Conservation (phyloP, 2,113 vertebrate genomes). For the Laticauda colubrina region DNA sequence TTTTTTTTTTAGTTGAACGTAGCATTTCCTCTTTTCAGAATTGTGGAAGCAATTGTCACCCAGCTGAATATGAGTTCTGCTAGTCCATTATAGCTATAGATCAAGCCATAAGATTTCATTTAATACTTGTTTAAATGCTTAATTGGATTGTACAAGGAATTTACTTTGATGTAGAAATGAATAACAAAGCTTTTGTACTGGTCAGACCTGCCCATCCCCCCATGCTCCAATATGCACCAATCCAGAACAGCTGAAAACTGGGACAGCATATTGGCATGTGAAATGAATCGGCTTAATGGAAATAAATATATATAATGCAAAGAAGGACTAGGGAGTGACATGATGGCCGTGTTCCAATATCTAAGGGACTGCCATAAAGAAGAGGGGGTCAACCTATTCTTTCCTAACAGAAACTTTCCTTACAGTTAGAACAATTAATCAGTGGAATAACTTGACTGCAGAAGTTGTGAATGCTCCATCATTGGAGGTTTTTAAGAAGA, state of each 20-base stretch:
- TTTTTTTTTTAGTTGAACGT: not conserved
- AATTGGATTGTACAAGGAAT: not conserved
- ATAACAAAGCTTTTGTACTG: not conserved
- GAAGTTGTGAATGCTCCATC: too few relatives aligned
- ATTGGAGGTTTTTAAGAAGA: too few relatives aligned
- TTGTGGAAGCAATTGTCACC: not conserved
- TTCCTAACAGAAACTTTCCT: too few relatives aligned
- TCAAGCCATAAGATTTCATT: not conserved
- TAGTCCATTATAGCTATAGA: not conserved
- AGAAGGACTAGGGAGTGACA: too few relatives aligned
- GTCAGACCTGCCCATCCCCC: not conserved
- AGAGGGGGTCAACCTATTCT: too few relatives aligned
- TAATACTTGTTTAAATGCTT: conserved; percentile 1
- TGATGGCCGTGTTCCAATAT: too few relatives aligned
- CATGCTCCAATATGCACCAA: not conserved
- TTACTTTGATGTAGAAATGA: not conserved
- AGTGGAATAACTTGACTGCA: too few relatives aligned
- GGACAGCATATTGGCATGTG: not conserved
- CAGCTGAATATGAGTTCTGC: not conserved
- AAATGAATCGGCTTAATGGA: not conserved
- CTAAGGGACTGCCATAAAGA: too few relatives aligned
- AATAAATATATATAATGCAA: too few relatives aligned
- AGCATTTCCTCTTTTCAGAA: conserved; percentile 17
- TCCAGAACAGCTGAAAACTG: not conserved
- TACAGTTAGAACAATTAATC: too few relatives aligned